Base-by-base conservation (phyloP, 2,888 invertebrate genomes). In the Agonum fuliginosum region DNA sequence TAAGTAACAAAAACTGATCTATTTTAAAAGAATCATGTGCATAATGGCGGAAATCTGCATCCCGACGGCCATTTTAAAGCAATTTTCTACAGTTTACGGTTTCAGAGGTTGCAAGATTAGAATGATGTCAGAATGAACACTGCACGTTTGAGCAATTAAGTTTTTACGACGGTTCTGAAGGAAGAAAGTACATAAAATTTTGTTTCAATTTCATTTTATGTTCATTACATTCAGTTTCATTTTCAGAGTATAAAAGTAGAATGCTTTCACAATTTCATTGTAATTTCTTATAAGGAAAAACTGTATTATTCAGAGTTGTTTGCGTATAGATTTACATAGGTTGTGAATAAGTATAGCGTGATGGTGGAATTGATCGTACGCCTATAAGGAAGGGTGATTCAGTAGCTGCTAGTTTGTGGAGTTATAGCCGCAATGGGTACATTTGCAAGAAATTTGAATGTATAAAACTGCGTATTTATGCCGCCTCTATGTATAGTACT, bases 361-460 rank as follows among this genome's bases (percentile, higher is more conserved):
- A 22, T 20, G 54, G n/a, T 37, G n/a, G 22, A 54, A 54, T 54
- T 54, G 54, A 54, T 54, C 54, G 54, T 8, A 24, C 10, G 54
- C 3, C 10, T 8, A 48, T 46, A 17, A 2, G 20, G 54, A n/a
- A 37, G 37, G 37, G 37, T 37, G 37, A 37, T 37, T 37, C 54
- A 22, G 22, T 22, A 8, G 54, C 24, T 10, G 54, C 54, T 54
- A 24, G 54, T 54, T n/a, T 54, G n/a, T 22, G 22, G 54, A 54
- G 54, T 54, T 54, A 54, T 54, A 6, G 24, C 24, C 54, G 54
- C 54, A 22, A 54, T 4, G 54, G 54, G 54, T 27, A 54, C 54
- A 54, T 54, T 54, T 54, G 54, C 54, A 54, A 54, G 54, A 54
- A 54, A 54, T 54, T 54, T 54, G 24, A 54, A 54, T 54, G 24